phyloP scores from a whole-genome alignment of 2,113 vertebrate genomes.

The Philantomba maxwellii region DNA sequence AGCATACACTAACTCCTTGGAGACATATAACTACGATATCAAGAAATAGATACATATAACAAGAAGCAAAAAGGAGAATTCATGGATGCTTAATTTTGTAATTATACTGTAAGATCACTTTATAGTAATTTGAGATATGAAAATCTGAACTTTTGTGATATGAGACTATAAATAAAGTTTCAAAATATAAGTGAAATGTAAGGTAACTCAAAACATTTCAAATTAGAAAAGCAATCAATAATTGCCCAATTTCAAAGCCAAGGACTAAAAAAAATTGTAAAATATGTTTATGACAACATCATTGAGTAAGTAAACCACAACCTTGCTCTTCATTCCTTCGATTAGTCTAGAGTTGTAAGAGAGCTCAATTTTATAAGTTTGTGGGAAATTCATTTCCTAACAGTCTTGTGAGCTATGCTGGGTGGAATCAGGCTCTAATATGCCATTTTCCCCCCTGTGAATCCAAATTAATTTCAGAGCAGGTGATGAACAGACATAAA shows the following conservation, averaged over 20 bases:
- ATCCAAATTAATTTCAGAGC: slow-evolving; percentile 46
- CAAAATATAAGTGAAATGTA: not conserved
- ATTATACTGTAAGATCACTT: not conserved
- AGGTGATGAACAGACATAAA: slow-evolving; percentile 56
- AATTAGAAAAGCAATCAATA: not conserved
- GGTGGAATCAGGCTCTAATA: not conserved
- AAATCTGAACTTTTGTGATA: not conserved
- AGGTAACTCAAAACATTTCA: not conserved
- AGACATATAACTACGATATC: not conserved
- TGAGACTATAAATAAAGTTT: not conserved
- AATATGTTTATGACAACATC: not conserved
- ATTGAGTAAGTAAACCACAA: not conserved
- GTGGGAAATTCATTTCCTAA: not conserved
- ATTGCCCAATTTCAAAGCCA: not conserved
- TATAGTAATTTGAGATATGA: not conserved
- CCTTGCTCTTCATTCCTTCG: not conserved
- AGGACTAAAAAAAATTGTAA: not conserved
- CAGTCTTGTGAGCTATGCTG: not conserved
- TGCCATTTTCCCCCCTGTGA: not conserved
- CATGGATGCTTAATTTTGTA: not conserved
- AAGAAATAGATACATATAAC: not conserved
- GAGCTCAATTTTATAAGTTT: not conserved
- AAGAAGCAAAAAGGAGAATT: not conserved
- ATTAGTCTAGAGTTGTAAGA: not conserved
- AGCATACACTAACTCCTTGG: not conserved